Percentiles rank a stretch among this genome's conserved stretches.
phyloP scores from a whole-genome alignment of 1,140 invertebrate genomes.

The Lucilia cuprina region DNA sequence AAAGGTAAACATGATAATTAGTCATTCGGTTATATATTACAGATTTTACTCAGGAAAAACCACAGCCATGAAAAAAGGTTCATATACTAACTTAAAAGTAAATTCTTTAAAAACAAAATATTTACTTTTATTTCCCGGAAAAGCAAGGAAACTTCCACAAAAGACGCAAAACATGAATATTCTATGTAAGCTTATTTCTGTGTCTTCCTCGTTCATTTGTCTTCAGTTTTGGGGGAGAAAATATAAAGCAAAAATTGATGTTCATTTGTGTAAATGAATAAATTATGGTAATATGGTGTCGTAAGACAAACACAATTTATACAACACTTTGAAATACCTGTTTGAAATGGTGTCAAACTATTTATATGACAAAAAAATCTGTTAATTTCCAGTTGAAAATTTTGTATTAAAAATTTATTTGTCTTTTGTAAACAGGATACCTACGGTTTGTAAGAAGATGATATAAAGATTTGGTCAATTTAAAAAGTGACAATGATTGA shows the following conservation, averaged over 20 bases:
- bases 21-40: background rate
- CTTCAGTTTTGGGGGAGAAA: background rate
- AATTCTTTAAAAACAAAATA: background rate
- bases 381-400: background rate
- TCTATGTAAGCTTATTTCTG: background rate
- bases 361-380: background rate
- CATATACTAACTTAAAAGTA: background rate
- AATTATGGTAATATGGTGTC: background rate
- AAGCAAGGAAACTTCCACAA: background rate
- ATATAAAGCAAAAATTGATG: background rate
- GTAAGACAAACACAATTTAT: background rate
- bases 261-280: conserved; percentile 8
- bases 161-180: background rate
- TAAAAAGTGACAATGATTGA: too few species aligned
- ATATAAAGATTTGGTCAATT: too few species aligned
- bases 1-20: background rate
- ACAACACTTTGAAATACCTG: background rate
- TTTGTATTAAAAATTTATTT: background rate
- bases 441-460: background rate
- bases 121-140: background rate
- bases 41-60: background rate
- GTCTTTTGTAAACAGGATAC: background rate
- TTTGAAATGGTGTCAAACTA: background rate
- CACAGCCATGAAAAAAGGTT: background rate
- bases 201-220: background rate